Percentiles rank a stretch among this genome's conserved stretches.
Evolutionary conservation across 2,888 invertebrate genomes (phyloP).

Genomic region (Drosophila emarginata): DNA sequence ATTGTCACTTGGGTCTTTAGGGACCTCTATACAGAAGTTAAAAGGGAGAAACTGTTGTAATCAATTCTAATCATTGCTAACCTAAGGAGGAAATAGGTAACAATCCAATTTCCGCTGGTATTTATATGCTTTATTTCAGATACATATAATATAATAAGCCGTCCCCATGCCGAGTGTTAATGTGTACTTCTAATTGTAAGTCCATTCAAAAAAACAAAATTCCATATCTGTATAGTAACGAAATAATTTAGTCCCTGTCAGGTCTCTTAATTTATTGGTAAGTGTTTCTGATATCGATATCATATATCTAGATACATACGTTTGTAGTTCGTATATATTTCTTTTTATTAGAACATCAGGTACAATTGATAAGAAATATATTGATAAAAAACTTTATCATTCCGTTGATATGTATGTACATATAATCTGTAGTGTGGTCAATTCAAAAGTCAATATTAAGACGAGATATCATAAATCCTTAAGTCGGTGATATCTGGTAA

Average conservation of each 20-base stretch:
- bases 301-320: background rate
- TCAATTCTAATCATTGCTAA: no score
- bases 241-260: slow-evolving; percentile 5
- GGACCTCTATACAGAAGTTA: no score
- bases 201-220: slow-evolving; percentile 4
- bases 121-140: background rate
- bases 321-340: background rate
- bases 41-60: no score
- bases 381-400: slow-evolving; percentile 9
- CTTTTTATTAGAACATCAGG: slow-evolving; percentile 2
- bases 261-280: slow-evolving; percentile 6
- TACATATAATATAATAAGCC: background rate
- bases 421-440: background rate
- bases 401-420: background rate
- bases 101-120: background rate
- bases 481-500: background rate
- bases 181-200: background rate
- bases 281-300: background rate
- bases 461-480: slow-evolving; percentile 7
- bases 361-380: background rate
- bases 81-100: background rate
- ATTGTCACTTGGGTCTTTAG: no score
- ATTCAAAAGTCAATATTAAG: slow-evolving; percentile 10
- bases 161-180: background rate
- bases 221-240: slow-evolving; percentile 4